Evolutionary conservation across 2,113 vertebrate species (phyloP).

Genomic region (Malurus melanocephalus): DNA sequence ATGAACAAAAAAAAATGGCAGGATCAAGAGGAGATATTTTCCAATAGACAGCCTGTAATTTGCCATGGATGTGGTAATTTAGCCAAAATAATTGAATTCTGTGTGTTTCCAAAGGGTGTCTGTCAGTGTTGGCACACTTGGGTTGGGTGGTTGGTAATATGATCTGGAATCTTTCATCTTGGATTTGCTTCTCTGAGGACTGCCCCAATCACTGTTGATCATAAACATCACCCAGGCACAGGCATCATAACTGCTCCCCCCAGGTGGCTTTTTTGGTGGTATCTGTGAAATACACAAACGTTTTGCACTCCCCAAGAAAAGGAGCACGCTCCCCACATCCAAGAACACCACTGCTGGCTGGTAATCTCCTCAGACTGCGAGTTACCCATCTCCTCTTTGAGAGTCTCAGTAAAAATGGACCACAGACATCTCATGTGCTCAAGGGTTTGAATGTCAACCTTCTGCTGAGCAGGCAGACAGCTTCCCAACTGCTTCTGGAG

Average conservation of each 20-base stretch:
- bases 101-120: constrained; percentile 18
- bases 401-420: not conserved
- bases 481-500: not conserved
- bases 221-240: not conserved
- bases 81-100: constrained; percentile 49
- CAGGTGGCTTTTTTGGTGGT: not conserved
- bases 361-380: not conserved
- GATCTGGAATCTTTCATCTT: constrained; percentile 3
- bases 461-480: not conserved
- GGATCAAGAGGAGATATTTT: constrained; percentile 49
- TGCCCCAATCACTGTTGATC: not conserved
- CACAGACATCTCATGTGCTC: not conserved
- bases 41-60: constrained; percentile 62
- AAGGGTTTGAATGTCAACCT: not conserved
- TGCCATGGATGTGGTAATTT: constrained; percentile 54
- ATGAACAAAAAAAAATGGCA: constrained; percentile 48
- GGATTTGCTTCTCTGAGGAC: not conserved
- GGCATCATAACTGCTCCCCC: not conserved
- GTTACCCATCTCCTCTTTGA: not conserved
- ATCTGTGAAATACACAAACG: not conserved
- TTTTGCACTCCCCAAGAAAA: not conserved
- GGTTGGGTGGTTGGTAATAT: not conserved
- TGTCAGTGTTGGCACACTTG: not conserved
- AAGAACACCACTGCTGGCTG: not conserved
- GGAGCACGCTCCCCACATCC: not conserved